A percentile compares a stretch with the other conserved stretches of the same genome.
Evolutionary conservation across 2,888 invertebrate species (phyloP).

Genomic region (Atherix ibis): DNA sequence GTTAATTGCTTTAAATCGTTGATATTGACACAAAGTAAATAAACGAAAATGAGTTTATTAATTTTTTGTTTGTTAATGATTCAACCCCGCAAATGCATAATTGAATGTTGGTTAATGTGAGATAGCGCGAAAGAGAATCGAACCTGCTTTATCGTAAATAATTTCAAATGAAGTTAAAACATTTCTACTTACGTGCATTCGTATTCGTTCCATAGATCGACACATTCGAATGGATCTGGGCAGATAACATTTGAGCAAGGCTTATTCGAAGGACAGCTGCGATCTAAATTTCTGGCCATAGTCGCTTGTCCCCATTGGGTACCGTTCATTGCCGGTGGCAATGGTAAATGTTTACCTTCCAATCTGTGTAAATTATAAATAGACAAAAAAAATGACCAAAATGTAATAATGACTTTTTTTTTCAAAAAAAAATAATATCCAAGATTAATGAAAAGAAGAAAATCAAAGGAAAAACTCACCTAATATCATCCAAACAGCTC

Average conservation of each 20-base stretch:
- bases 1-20: too few species aligned
- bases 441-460: too few species aligned
- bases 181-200: constrained; percentile 87
- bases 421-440: too few species aligned
- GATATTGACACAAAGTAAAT: too few species aligned
- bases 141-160: too few species aligned
- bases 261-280: constrained; percentile 87
- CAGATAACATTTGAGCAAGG: constrained; percentile 91
- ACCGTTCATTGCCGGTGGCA: constrained; percentile 89
- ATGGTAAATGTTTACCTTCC: constrained; percentile 86
- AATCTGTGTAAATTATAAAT: constrained; percentile 37
- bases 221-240: constrained; percentile 84
- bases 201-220: constrained; percentile 94
- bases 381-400: constrained; percentile 5
- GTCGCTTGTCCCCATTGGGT: constrained; percentile 93
- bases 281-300: constrained; percentile 80
- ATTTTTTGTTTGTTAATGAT: too few species aligned
- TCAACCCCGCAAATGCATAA: too few species aligned
- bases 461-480: constrained; percentile 25
- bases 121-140: too few species aligned
- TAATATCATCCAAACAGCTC: constrained; percentile 53
- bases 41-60: too few species aligned
- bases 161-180: background rate
- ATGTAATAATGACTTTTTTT: too few species aligned
- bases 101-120: too few species aligned